Percentiles rank a stretch among this genome's conserved stretches.
Evolutionary conservation across 1,140 invertebrate genomes (phyloP).

Genomic region (Leptoteleia sp.): DNA sequence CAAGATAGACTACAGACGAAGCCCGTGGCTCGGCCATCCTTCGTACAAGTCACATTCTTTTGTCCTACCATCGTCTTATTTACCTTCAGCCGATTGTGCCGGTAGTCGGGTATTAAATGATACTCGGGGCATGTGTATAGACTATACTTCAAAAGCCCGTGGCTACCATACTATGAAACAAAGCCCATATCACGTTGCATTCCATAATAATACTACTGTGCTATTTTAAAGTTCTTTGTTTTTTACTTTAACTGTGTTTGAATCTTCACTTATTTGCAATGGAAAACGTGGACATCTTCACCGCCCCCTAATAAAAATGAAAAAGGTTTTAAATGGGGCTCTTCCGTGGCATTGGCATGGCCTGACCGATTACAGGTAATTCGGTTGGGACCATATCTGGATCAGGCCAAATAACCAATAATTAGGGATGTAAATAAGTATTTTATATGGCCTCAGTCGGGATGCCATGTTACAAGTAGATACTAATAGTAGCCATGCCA

Average conservation of each 20-base stretch:
- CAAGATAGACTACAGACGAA: slow-evolving; percentile 70
- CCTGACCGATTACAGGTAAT: no score
- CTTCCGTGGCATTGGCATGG: no score
- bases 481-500: no score
- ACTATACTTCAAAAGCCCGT: slow-evolving; percentile 51
- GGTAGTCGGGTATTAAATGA: slow-evolving; percentile 69
- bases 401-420: no score
- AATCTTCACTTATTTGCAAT: no score
- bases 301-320: no score
- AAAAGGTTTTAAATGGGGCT: no score
- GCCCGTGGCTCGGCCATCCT: slow-evolving; percentile 64
- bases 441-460: no score
- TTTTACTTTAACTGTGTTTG: slow-evolving; percentile 11
- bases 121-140: slow-evolving; percentile 53
- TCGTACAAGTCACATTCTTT: slow-evolving; percentile 67
- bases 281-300: no score
- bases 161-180: slow-evolving; percentile 6
- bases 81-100: slow-evolving; percentile 71
- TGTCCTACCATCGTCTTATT: slow-evolving; percentile 73
- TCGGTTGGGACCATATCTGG: no score
- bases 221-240: slow-evolving; percentile 17
- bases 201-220: slow-evolving; percentile 11
- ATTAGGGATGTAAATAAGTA: no score
- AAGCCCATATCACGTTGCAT: slow-evolving; percentile 17
- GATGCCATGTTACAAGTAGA: no score